Evolutionary conservation across 2,797 vertebrate species (phyloP).

Genomic region (Siniperca obscura): DNA sequence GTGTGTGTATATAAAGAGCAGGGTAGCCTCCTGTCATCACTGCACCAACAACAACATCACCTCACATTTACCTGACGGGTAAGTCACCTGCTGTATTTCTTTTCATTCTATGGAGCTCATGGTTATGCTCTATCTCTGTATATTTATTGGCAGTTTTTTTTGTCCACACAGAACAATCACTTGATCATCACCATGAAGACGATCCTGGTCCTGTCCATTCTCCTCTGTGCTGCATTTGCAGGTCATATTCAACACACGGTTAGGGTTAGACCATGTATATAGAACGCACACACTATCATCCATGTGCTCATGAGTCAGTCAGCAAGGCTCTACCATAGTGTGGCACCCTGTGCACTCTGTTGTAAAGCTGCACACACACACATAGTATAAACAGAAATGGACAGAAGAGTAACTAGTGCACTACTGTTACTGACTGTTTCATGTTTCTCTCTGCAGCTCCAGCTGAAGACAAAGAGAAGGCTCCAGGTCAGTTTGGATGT

Average conservation of each 20-base stretch:
- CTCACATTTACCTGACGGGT: constrained; percentile 29
- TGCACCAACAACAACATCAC: constrained; percentile 8
- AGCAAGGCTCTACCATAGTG: not conserved
- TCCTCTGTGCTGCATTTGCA: constrained; percentile 45
- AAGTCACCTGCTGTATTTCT: not conserved
- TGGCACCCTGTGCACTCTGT: no score
- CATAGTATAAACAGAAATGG: not conserved
- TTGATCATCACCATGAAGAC: constrained; percentile 38
- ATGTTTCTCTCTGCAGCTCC: constrained; percentile 39
- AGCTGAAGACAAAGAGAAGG: constrained; percentile 25
- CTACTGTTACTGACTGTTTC: not conserved
- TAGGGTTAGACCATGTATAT: not conserved
- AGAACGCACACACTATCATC: not conserved
- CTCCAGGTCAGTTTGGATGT: constrained; percentile 26
- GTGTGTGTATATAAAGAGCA: constrained; percentile 28
- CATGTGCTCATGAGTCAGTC: not conserved
- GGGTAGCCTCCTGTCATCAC: constrained; percentile 13
- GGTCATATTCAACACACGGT: constrained; percentile 15
- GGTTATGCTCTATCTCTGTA: not conserved
- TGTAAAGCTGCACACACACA: not conserved
- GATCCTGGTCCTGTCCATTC: constrained; percentile 21
- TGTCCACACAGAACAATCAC: not conserved
- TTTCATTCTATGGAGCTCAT: not conserved
- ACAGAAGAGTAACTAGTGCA: not conserved
- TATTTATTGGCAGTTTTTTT: not conserved